phyloP scores from a whole-genome alignment of 2,888 invertebrate genomes.

The Pollenia amentaria region DNA sequence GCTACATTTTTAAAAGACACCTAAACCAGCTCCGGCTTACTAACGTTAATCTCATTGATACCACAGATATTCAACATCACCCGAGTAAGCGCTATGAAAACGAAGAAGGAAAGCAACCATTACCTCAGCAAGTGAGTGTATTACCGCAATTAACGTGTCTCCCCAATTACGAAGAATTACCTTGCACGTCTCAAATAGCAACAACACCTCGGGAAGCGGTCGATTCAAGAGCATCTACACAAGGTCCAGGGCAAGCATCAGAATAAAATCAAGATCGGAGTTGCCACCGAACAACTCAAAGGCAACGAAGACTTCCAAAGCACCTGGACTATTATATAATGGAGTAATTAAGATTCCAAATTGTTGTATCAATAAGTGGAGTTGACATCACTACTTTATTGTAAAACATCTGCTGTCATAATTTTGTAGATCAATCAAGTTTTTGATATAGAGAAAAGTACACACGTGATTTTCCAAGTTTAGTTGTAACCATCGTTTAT shows the following conservation, averaged over 20 bases:
- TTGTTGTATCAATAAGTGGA: conserved; percentile 7
- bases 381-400: no score
- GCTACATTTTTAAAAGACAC: neutral
- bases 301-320: neutral
- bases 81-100: neutral
- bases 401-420: no score
- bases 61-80: conserved; percentile 1
- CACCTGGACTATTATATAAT: neutral
- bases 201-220: neutral
- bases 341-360: neutral
- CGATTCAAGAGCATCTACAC: neutral
- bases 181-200: neutral
- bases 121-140: no score
- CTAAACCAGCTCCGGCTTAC: neutral
- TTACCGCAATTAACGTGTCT: neutral
- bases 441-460: no score
- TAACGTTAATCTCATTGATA: neutral
- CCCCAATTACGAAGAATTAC: neutral
- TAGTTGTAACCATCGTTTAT: no score
- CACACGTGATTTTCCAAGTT: no score
- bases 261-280: neutral
- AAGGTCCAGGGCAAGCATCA: neutral
- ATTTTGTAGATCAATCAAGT: no score
- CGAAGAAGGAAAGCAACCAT: no score
- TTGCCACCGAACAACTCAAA: neutral